phyloP scores from a whole-genome alignment of 2,113 vertebrate genomes.

The Nestor notabilis region DNA sequence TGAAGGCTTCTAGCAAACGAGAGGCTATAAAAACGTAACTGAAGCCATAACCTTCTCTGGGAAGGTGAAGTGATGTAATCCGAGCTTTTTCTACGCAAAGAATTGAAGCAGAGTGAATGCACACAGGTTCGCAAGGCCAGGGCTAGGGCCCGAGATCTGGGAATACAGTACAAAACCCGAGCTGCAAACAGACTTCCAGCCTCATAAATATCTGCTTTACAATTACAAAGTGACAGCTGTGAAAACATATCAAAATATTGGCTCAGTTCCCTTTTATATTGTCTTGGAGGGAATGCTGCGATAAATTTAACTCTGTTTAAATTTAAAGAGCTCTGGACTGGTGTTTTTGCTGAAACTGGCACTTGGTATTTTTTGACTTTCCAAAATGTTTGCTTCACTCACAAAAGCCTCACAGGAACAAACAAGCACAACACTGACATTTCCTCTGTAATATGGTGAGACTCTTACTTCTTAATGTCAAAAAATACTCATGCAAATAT shows the following conservation, averaged over 20 bases:
- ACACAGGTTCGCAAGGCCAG: neutral
- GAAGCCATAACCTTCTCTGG: conserved; percentile 38
- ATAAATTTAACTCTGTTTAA: conserved; percentile 36
- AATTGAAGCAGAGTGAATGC: conserved; percentile 22
- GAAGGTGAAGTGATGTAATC: conserved; percentile 44
- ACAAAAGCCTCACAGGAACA: neutral
- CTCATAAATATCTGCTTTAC: conserved; percentile 47
- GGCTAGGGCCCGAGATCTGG: neutral
- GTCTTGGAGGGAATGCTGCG: neutral
- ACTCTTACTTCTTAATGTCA: neutral
- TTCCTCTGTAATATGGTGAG: neutral
- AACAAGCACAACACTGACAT: neutral
- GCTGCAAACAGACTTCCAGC: conserved; percentile 29
- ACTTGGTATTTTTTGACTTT: conserved; percentile 10
- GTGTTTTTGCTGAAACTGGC: conserved; percentile 32
- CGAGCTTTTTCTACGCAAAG: conserved; percentile 41
- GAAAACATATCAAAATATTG: conserved; percentile 38
- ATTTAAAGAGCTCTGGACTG: conserved; percentile 37
- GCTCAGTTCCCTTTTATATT: neutral
- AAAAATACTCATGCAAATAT: neutral
- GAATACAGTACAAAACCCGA: conserved; percentile 13
- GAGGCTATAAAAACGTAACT: conserved; percentile 15
- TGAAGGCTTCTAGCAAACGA: neutral
- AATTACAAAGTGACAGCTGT: conserved; percentile 49
- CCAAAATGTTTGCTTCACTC: conserved; percentile 33